Percentiles rank a stretch among this genome's conserved stretches.
Evolutionary conservation across 2,888 invertebrate genomes (phyloP).

Genomic region (Tenthredo scrophulariae): DNA sequence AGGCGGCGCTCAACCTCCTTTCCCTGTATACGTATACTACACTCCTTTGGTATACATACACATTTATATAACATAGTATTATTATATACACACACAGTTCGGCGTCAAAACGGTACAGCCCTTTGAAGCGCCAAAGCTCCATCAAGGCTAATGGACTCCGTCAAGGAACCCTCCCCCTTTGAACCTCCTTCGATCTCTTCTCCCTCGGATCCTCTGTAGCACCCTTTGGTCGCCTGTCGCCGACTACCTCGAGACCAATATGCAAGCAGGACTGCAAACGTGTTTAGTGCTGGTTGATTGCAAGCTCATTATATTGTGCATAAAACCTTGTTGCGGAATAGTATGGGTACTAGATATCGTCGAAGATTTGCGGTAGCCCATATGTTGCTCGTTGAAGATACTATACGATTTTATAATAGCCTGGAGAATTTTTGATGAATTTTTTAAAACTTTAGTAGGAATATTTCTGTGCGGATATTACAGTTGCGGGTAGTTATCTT

Average conservation of each 20-base stretch:
- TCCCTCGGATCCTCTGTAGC: slow-evolving; percentile 47
- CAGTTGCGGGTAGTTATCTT: not conserved
- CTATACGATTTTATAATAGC: not conserved
- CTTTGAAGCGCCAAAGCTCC: slow-evolving; percentile 72
- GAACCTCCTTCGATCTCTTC: slow-evolving; percentile 49
- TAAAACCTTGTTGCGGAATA: slow-evolving; percentile 59
- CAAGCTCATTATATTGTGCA: slow-evolving; percentile 69
- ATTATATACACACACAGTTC: slow-evolving; percentile 63
- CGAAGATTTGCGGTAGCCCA: not conserved
- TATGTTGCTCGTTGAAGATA: not conserved
- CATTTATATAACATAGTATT: slow-evolving; percentile 42
- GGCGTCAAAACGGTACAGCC: slow-evolving; percentile 71
- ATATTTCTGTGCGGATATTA: not conserved
- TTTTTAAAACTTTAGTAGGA: not conserved
- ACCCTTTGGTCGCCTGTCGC: slow-evolving; percentile 51
- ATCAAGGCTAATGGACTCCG: slow-evolving; percentile 75
- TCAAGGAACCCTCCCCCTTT: slow-evolving; percentile 47
- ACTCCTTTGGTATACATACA: slow-evolving; percentile 38
- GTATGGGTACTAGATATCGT: not conserved
- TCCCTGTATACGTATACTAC: slow-evolving; percentile 55
- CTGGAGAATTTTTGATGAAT: not conserved
- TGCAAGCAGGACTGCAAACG: slow-evolving; percentile 33
- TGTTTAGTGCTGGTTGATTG: slow-evolving; percentile 68
- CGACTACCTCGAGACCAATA: not conserved
- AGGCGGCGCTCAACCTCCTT: slow-evolving; percentile 35